Conservation (phyloP, 2,888 invertebrate species). For the Geophilus truncorum region DNA sequence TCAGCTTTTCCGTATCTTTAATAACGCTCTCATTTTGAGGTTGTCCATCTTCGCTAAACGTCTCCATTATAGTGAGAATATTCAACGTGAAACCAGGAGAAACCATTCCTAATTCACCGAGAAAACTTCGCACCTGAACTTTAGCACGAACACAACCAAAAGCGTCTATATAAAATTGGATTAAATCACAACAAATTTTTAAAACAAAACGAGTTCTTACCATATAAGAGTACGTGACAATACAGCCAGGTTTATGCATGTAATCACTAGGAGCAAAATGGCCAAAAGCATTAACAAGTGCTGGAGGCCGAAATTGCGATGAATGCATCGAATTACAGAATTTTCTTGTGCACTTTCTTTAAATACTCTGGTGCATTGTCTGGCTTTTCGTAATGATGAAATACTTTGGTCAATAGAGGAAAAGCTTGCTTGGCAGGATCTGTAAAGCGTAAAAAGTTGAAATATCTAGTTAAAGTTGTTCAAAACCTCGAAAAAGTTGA, state of each 20-base stretch:
- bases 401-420: conserved; percentile 44
- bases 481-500: not conserved
- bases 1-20: conserved; percentile 42
- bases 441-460: conserved; percentile 38
- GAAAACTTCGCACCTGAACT: conserved; percentile 46
- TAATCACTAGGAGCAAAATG: conserved; percentile 50
- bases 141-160: conserved; percentile 48
- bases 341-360: conserved; percentile 42
- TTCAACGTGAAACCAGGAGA: conserved; percentile 47
- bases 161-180: conserved; percentile 42
- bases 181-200: no score
- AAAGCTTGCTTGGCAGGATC: conserved; percentile 49
- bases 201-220: conserved; percentile 38
- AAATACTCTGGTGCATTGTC: conserved; percentile 44
- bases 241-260: conserved; percentile 46
- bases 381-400: conserved; percentile 44
- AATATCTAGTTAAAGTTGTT: no score
- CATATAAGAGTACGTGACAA: conserved; percentile 46
- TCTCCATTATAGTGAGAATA: conserved; percentile 45
- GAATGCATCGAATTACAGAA: conserved; percentile 48
- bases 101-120: conserved; percentile 47
- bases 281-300: conserved; percentile 50
- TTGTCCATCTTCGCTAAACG: conserved; percentile 45
- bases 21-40: conserved; percentile 43
- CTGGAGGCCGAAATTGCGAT: conserved; percentile 51